These are phyloP conservation scores for Pseudorasbora parva DNA, from an alignment of 2,113 vertebrate genomes.

Conservation along the genomic window DNA sequence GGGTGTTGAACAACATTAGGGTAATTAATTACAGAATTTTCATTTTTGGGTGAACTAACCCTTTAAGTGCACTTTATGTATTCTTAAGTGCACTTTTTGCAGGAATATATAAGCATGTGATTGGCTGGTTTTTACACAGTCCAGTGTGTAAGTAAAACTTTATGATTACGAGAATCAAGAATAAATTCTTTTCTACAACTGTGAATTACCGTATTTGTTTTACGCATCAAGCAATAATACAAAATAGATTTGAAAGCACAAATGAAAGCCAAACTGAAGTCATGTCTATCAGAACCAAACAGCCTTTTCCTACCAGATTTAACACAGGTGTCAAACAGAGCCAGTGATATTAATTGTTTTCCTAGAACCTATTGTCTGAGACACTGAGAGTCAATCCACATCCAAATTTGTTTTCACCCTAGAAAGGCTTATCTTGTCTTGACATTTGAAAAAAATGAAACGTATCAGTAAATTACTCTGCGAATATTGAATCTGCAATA, in stretches of 20 bases:
- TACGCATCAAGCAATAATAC: not conserved
- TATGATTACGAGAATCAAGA: not conserved
- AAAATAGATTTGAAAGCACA: not conserved
- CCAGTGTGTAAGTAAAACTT: not conserved
- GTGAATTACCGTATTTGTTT: conserved; percentile 11
- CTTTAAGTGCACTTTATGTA: no score
- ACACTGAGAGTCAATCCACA: conserved; percentile 31
- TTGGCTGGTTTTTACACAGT: not conserved
- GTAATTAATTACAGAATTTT: no score
- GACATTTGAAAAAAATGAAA: conserved; percentile 38
- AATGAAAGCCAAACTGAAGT: conserved; percentile 1
- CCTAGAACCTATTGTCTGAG: conserved; percentile 25
- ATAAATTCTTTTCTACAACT: not conserved
- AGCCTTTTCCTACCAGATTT: not conserved
- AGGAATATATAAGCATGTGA: not conserved
- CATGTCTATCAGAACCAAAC: conserved; percentile 5
- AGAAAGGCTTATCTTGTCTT: conserved; percentile 36
- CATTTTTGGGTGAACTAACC: no score
- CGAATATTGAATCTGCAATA: conserved; percentile 29
- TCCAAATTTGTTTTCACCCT: conserved; percentile 35
- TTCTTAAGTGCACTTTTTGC: not conserved
- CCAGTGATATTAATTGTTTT: conserved; percentile 31
- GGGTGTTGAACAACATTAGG: no score
- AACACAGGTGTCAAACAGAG: conserved; percentile 29
- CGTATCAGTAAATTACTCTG: conserved; percentile 40